Conservation (phyloP, 2,888 invertebrate species). For the Noctua fimbriata region DNA sequence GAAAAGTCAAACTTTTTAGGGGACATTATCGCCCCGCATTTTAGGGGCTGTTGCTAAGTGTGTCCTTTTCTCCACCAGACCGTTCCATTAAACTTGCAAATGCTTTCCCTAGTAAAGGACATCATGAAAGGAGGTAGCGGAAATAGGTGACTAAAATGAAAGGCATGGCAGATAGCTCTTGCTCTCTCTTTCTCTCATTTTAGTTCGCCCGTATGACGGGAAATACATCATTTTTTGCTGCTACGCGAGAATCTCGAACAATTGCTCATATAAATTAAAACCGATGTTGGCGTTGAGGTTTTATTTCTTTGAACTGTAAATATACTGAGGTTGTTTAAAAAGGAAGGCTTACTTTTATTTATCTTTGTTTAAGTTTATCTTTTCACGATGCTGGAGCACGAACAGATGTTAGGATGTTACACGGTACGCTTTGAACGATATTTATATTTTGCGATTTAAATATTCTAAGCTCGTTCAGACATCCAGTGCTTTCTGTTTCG, state of each 20-base stretch:
- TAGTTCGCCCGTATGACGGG: conserved; percentile 10
- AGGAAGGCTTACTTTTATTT: conserved; percentile 13
- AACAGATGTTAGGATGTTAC: conserved; percentile 24
- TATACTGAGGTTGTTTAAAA: conserved; percentile 17
- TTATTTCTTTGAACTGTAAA: conserved; percentile 25
- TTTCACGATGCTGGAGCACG: conserved; percentile 2
- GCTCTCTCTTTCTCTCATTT: conserved; percentile 34
- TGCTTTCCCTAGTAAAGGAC: conserved; percentile 59
- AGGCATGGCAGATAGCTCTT: conserved; percentile 25
- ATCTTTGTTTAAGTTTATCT: conserved; percentile 23
- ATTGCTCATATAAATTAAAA: conserved; percentile 51
- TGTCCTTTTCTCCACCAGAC: conserved; percentile 51
- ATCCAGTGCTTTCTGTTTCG: neutral
- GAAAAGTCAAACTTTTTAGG: conserved; percentile 38
- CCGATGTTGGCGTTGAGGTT: conserved; percentile 4
- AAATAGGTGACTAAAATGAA: conserved; percentile 57
- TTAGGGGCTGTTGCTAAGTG: conserved; percentile 47
- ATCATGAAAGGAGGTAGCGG: conserved; percentile 49
- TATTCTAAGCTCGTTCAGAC: neutral
- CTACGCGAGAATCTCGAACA: conserved; percentile 20
- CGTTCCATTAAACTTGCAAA: conserved; percentile 66
- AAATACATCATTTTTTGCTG: conserved; percentile 37
- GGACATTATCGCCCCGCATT: conserved; percentile 44
- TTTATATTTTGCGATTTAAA: conserved; percentile 21
- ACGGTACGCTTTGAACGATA: neutral